Percentiles rank a stretch among this genome's conserved stretches.
phyloP scores from a whole-genome alignment of 2,113 vertebrate genomes.

The Eclectus roratus region DNA sequence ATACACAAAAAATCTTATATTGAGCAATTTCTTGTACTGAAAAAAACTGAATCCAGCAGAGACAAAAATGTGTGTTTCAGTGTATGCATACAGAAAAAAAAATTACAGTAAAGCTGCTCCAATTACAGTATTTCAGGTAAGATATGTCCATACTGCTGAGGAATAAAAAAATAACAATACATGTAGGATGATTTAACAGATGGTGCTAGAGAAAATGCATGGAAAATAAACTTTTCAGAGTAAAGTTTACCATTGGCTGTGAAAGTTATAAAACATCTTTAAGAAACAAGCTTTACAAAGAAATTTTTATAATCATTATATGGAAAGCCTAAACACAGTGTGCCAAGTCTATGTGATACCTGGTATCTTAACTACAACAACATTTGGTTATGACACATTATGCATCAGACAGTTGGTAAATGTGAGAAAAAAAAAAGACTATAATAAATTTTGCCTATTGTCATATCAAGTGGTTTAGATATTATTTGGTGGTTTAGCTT shows the following conservation, averaged over 20 bases:
- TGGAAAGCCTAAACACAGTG: neutral
- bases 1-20: neutral
- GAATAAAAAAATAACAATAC: neutral
- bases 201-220: neutral
- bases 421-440: neutral
- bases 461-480: neutral
- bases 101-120: neutral
- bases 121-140: neutral
- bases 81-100: neutral
- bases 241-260: neutral
- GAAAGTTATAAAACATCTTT: neutral
- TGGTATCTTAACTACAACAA: neutral
- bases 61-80: neutral
- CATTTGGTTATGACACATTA: neutral
- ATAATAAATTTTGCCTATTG: neutral
- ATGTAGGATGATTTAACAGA: neutral
- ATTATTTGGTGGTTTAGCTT: neutral
- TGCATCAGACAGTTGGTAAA: neutral
- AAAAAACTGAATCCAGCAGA: neutral
- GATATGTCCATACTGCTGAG: neutral
- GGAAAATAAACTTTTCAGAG: neutral
- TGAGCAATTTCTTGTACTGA: neutral
- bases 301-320: neutral
- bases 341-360: neutral
- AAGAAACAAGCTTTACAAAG: neutral